Percentiles rank a stretch among this genome's conserved stretches.
Conservation (phyloP, 1,140 invertebrate genomes). For the Drosophila mayri region DNA sequence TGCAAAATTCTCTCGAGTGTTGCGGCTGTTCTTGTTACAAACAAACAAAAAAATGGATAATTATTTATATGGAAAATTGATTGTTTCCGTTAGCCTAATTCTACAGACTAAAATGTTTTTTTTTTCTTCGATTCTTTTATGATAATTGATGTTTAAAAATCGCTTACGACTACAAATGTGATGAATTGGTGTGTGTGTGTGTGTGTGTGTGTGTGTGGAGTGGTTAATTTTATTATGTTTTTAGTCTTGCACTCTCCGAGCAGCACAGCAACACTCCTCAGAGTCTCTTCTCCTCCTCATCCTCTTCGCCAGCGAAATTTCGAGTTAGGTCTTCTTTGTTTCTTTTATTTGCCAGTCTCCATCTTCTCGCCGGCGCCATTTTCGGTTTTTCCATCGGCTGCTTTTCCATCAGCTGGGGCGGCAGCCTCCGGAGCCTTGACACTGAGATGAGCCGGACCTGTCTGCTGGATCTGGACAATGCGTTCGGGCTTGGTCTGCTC, state of each 20-base stretch:
- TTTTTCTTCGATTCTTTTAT: conserved; percentile 20
- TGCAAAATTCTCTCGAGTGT: conserved; percentile 50
- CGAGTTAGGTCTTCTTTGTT: background rate
- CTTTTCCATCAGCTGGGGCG: conserved; percentile 30
- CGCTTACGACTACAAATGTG: conserved; percentile 55
- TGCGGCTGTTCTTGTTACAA: conserved; percentile 54
- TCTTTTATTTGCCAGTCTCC: conserved; percentile 68
- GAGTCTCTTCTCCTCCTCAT: conserved; percentile 7
- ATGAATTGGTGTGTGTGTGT: conserved; percentile 37
- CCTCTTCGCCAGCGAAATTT: conserved; percentile 36
- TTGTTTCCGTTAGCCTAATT: conserved; percentile 47
- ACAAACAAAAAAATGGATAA: conserved; percentile 29
- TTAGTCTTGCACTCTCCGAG: conserved; percentile 73
- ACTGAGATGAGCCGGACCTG: conserved; percentile 81
- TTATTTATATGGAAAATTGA: conserved; percentile 18
- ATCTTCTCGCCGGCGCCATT: conserved; percentile 70
- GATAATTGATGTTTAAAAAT: conserved; percentile 49
- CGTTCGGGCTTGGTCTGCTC: conserved; percentile 85
- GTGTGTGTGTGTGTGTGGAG: conserved; percentile 22
- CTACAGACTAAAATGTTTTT: conserved; percentile 31
- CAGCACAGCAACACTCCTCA: conserved; percentile 46
- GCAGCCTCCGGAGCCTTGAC: conserved; percentile 65
- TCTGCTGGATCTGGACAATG: conserved; percentile 85
- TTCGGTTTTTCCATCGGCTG: conserved; percentile 51
- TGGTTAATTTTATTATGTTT: conserved; percentile 39